phyloP scores from a whole-genome alignment of 2,797 vertebrate genomes.

The Poecilia velifera region DNA sequence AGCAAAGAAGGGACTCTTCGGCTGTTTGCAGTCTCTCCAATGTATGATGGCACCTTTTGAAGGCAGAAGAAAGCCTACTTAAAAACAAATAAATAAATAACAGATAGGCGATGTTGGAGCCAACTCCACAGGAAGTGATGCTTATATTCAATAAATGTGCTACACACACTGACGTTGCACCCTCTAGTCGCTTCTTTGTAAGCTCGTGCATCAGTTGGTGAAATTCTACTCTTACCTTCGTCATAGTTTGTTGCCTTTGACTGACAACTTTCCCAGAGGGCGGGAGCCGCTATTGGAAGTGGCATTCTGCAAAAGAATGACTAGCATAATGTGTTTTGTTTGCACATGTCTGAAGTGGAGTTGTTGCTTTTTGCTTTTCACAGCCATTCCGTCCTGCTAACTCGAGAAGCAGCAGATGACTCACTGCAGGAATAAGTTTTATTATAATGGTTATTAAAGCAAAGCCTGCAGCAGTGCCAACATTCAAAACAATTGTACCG shows the following conservation, averaged over 20 bases:
- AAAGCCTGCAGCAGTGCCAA: not conserved
- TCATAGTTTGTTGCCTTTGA: not conserved
- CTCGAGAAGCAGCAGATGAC: not conserved
- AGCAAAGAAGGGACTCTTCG: not conserved
- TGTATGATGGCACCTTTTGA: not conserved
- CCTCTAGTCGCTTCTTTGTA: no score
- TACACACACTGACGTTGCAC: not conserved
- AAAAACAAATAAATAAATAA: not conserved
- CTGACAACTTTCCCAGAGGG: not conserved
- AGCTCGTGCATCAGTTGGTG: not conserved
- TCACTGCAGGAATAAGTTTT: not conserved
- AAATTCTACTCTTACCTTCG: not conserved
- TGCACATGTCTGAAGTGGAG: not conserved
- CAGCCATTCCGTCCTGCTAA: not conserved
- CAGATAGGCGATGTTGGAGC: not conserved
- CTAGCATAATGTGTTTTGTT: not conserved
- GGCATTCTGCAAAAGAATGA: not conserved
- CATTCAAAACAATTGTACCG: not conserved
- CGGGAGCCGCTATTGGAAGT: not conserved
- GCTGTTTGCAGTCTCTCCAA: not conserved
- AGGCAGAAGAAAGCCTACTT: not conserved
- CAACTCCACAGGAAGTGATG: not conserved
- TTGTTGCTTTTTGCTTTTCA: not conserved
- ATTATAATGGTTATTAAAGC: not conserved
- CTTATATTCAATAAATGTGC: not conserved